phyloP scores from a whole-genome alignment of 1,140 invertebrate species.

The Drosophila miranda region DNA sequence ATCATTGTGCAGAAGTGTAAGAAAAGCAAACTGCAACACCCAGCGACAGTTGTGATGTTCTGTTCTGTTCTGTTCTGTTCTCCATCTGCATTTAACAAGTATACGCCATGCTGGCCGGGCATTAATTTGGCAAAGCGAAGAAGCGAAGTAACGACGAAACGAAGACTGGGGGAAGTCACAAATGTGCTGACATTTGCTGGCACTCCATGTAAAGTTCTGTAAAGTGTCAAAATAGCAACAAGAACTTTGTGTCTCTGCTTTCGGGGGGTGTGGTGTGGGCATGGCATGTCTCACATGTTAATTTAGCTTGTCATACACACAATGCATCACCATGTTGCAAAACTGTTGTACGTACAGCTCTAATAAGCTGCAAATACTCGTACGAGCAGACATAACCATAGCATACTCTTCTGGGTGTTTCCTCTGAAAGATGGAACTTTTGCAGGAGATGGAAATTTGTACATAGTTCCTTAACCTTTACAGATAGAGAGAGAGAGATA shows the following conservation, averaged over 20 bases:
- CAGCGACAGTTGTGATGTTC: constrained; percentile 29
- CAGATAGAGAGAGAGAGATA: neutral
- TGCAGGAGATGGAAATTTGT: neutral
- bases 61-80: constrained; percentile 22
- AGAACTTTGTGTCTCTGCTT: constrained; percentile 22
- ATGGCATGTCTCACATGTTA: constrained; percentile 62
- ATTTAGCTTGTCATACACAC: constrained; percentile 67
- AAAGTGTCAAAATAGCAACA: constrained; percentile 42
- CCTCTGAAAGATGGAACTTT: constrained; percentile 4
- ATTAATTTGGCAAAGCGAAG: constrained; percentile 52
- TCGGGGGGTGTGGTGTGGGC: constrained; percentile 2
- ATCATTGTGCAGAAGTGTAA: constrained; percentile 14
- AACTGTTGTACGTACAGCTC: constrained; percentile 22
- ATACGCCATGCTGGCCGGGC: constrained; percentile 73
- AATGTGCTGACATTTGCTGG: constrained; percentile 71
- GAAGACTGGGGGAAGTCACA: constrained; percentile 34
- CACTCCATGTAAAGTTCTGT: constrained; percentile 60
- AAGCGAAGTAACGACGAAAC: constrained; percentile 16
- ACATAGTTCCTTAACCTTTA: constrained; percentile 1
- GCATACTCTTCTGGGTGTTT: constrained; percentile 47
- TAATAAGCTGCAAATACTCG: constrained; percentile 40
- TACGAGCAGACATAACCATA: constrained; percentile 36
- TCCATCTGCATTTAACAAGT: constrained; percentile 68
- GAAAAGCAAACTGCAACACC: constrained; percentile 8
- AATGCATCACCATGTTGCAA: constrained; percentile 58